These are phyloP conservation scores for Epinephelus moara DNA, from an alignment of 2,113 vertebrate genomes.

Conservation along the genomic window DNA sequence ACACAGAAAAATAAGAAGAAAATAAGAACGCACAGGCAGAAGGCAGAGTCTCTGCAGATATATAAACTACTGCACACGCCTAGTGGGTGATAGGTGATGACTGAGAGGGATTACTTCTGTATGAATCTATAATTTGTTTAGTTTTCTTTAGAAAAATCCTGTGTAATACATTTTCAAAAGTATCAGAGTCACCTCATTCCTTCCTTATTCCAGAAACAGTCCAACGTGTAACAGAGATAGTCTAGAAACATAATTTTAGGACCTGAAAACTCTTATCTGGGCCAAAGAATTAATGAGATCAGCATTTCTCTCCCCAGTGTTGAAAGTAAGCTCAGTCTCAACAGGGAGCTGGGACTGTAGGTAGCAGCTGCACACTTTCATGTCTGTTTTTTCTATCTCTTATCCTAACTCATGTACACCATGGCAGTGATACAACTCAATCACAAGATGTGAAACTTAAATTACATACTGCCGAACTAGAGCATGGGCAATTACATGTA, in stretches of 20 bases:
- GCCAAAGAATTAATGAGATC: conserved; percentile 44
- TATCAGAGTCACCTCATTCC: not conserved
- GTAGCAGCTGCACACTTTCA: conserved; percentile 21
- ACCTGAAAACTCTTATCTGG: conserved; percentile 34
- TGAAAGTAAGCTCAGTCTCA: conserved; percentile 38
- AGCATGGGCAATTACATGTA: not conserved
- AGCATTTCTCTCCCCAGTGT: conserved; percentile 55
- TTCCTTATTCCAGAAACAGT: not conserved
- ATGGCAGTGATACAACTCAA: not conserved
- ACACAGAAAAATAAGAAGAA: too few relatives aligned
- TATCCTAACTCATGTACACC: not conserved
- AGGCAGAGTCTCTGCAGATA: too few relatives aligned
- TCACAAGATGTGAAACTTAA: not conserved
- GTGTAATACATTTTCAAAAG: too few relatives aligned
- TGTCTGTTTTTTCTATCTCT: not conserved
- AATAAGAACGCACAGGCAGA: too few relatives aligned
- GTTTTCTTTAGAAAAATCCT: too few relatives aligned
- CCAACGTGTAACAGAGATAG: not conserved
- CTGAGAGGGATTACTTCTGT: too few relatives aligned
- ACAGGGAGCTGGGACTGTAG: conserved; percentile 12
- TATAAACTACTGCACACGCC: too few relatives aligned
- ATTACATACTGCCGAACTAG: not conserved
- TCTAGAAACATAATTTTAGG: not conserved
- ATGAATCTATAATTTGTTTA: not conserved
- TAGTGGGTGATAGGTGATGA: too few relatives aligned